These are phyloP conservation scores for Hipparchia semele DNA, from an alignment of 2,888 invertebrate species.

Conservation along the genomic window DNA sequence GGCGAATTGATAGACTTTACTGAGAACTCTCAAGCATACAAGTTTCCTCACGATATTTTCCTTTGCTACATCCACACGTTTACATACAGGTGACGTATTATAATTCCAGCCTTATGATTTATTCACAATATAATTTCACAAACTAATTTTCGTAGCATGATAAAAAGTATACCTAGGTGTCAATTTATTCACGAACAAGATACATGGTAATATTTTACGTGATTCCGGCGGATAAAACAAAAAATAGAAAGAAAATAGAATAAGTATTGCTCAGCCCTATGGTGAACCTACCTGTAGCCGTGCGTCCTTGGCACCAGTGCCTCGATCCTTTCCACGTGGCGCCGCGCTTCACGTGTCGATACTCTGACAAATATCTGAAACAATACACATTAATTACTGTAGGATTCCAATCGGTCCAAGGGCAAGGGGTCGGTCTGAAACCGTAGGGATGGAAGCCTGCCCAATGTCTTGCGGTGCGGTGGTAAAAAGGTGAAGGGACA, in stretches of 20 bases:
- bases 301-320: conserved; percentile 88
- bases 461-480: too few species aligned
- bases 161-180: not conserved
- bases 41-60: too few species aligned
- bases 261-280: not conserved
- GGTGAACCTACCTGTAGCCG: conserved; percentile 83
- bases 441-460: too few species aligned
- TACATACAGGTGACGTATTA: not conserved
- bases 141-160: not conserved
- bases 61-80: too few species aligned
- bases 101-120: not conserved
- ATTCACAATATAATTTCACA: not conserved
- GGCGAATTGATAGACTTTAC: too few species aligned
- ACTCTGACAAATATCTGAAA: conserved; percentile 95
- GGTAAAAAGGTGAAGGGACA: too few species aligned
- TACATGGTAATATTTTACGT: not conserved
- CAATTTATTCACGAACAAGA: too few species aligned
- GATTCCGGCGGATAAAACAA: not conserved
- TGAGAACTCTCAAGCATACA: too few species aligned
- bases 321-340: conserved; percentile 96
- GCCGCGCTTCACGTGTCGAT: conserved; percentile 97
- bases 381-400: conserved; percentile 18
- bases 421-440: too few species aligned
- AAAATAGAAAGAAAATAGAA: not conserved
- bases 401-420: too few species aligned